These are phyloP conservation scores for Globicephala melas DNA, from an alignment of 2,113 vertebrate genomes.

Conservation along the genomic window DNA sequence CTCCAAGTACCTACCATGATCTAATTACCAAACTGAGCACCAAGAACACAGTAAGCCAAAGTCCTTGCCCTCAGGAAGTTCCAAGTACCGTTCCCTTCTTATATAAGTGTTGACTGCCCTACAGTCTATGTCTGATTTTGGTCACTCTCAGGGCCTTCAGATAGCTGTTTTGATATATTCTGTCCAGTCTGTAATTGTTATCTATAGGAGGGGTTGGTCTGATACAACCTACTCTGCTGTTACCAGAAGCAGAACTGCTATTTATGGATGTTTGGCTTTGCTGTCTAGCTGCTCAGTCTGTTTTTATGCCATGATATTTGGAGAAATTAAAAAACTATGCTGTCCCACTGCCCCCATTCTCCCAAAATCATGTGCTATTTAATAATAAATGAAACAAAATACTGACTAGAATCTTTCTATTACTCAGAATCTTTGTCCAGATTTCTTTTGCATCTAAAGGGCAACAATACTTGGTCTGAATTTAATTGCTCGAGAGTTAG, in stretches of 20 bases:
- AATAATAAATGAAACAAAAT: background rate
- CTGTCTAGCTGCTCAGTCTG: background rate
- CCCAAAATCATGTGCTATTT: background rate
- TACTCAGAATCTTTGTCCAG: background rate
- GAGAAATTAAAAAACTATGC: background rate
- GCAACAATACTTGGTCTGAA: background rate
- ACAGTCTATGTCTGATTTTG: background rate
- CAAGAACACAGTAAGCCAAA: constrained; percentile 5
- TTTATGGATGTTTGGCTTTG: background rate
- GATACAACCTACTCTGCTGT: background rate
- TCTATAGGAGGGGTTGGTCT: background rate
- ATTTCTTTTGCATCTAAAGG: background rate
- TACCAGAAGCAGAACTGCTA: background rate
- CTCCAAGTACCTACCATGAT: background rate
- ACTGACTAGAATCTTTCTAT: background rate
- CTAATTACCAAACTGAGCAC: background rate
- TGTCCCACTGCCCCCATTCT: background rate
- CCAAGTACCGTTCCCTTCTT: background rate
- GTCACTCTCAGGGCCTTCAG: background rate
- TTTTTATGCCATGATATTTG: constrained; percentile 10
- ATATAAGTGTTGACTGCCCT: background rate
- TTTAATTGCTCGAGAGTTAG: background rate
- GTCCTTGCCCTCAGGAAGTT: background rate
- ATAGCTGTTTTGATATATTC: background rate
- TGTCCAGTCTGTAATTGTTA: background rate